These are phyloP conservation scores for Campylomormyrus tamandua DNA, from an alignment of 2,113 vertebrate species.

Conservation along the genomic window DNA sequence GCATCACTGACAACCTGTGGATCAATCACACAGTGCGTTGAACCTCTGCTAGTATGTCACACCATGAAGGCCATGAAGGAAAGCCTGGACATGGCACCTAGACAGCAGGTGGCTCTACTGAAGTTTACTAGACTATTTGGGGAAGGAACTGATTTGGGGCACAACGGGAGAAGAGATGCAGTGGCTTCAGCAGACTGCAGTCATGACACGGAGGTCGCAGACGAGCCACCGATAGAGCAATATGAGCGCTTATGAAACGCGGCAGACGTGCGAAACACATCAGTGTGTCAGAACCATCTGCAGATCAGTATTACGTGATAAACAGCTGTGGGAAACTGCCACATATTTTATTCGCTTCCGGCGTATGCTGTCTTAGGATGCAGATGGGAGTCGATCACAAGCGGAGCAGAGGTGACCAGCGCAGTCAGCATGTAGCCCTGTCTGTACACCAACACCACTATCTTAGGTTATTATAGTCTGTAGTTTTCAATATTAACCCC, in stretches of 20 bases:
- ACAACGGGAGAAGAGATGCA: background rate
- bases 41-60: background rate
- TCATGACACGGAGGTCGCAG: background rate
- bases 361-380: background rate
- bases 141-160: background rate
- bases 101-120: background rate
- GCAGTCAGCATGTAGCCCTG: background rate
- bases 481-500: background rate
- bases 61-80: background rate
- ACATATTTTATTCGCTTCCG: background rate
- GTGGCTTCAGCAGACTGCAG: background rate
- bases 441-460: background rate
- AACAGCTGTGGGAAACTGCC: background rate
- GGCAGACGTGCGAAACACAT: background rate
- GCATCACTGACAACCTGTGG: background rate
- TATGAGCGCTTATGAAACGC: background rate
- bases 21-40: background rate
- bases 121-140: background rate
- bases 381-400: background rate
- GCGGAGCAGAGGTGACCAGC: background rate
- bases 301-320: background rate
- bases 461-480: background rate
- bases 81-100: too few relatives aligned
- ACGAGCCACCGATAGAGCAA: background rate
- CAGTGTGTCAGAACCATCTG: background rate